Conservation (phyloP, 1,140 invertebrate species). For the Leptopilina boulardi region DNA sequence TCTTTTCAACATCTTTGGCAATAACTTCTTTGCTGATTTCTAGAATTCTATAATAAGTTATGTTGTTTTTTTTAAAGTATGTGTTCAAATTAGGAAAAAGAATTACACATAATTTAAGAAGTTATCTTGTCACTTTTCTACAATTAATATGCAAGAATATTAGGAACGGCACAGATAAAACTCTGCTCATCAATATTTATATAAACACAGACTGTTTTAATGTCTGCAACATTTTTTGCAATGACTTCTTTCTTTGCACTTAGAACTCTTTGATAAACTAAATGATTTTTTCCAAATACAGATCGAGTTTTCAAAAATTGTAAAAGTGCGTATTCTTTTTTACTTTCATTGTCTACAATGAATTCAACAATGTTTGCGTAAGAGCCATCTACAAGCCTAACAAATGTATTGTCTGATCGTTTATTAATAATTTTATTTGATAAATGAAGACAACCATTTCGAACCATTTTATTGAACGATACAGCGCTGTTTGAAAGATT, state of each 20-base stretch:
- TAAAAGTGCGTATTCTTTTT: background rate
- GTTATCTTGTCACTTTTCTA: no score
- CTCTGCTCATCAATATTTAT: background rate
- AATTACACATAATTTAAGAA: no score
- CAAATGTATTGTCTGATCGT: background rate
- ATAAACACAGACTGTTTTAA: background rate
- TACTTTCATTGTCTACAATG: background rate
- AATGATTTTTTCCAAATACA: background rate
- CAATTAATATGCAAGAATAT: background rate
- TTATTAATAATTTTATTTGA: background rate
- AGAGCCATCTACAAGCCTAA: background rate
- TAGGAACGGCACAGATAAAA: background rate
- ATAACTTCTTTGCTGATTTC: no score
- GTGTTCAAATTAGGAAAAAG: no score
- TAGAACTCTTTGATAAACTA: background rate
- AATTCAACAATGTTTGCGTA: background rate
- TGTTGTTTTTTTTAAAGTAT: no score
- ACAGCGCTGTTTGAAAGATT: conserved; percentile 12
- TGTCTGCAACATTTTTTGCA: background rate
- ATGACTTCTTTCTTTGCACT: background rate
- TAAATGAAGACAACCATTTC: conserved; percentile 38
- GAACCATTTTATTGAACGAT: conserved; percentile 38
- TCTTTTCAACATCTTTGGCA: no score
- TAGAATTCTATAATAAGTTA: no score
- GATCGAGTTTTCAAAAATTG: background rate